These are phyloP conservation scores for Aphaenogaster ashmeadi DNA, from an alignment of 1,140 invertebrate species.

Conservation along the genomic window DNA sequence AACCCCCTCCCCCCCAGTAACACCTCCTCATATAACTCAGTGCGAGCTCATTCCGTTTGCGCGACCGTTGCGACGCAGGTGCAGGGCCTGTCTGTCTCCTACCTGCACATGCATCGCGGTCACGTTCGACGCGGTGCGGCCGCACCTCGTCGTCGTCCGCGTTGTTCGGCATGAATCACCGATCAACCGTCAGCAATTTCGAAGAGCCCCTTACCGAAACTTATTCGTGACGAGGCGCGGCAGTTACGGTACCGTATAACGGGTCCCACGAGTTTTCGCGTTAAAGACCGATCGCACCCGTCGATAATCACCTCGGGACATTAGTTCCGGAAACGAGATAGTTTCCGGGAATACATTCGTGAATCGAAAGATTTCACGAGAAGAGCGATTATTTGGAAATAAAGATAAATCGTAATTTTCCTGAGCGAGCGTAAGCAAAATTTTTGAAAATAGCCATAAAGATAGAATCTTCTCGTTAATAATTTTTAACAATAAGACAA, in stretches of 20 bases:
- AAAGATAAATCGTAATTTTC: not conserved
- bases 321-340: conserved; percentile 31
- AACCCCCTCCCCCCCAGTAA: not conserved
- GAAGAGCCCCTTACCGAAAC: conserved; percentile 41
- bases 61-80: conserved; percentile 68
- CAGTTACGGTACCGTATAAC: conserved; percentile 76
- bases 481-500: not conserved
- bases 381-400: not conserved
- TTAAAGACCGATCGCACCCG: conserved; percentile 49
- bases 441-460: not conserved
- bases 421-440: not conserved
- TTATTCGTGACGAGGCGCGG: conserved; percentile 51
- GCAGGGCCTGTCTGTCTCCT: conserved; percentile 20
- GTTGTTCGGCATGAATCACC: conserved; percentile 79
- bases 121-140: conserved; percentile 62
- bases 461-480: not conserved
- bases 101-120: conserved; percentile 56
- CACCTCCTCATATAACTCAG: not conserved
- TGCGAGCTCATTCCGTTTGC: conserved; percentile 8
- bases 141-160: conserved; percentile 47
- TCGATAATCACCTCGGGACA: conserved; percentile 42
- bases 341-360: not conserved
- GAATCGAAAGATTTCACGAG: not conserved
- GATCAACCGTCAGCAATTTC: conserved; percentile 73
- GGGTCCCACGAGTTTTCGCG: conserved; percentile 56